A percentile compares a stretch with the other conserved stretches of the same genome.
These are phyloP conservation scores for Tetheella fluctuosa DNA, from an alignment of 2,888 invertebrate genomes.

Conservation along the genomic window DNA sequence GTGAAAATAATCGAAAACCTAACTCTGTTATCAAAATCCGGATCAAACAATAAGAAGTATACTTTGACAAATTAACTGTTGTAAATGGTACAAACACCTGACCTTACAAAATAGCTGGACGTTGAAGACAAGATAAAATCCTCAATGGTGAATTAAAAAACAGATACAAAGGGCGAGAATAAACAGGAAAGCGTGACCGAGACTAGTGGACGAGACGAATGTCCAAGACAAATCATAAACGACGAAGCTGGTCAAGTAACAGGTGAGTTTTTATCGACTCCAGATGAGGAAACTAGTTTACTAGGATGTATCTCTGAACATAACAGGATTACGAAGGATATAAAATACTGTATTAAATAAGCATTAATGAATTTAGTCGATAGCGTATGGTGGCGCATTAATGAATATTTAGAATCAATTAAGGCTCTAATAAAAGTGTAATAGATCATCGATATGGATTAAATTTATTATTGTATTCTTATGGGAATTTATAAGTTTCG, in stretches of 20 bases:
- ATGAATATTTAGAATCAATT: neutral
- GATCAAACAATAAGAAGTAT: too few species aligned
- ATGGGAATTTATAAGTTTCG: neutral
- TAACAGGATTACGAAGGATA: slow-evolving; percentile 1
- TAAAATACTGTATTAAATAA: neutral
- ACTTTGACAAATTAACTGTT: neutral
- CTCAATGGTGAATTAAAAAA: neutral
- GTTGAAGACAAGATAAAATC: slow-evolving; percentile 1
- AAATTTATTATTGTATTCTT: neutral
- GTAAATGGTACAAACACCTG: neutral
- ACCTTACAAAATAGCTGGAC: neutral
- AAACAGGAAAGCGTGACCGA: slow-evolving; percentile 44
- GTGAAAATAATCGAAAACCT: neutral
- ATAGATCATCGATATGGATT: neutral
- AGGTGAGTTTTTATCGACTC: slow-evolving; percentile 23
- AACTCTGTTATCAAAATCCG: neutral
- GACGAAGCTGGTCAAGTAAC: neutral
- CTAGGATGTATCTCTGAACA: neutral
- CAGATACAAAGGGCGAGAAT: slow-evolving; percentile 33
- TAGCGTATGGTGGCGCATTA: neutral
- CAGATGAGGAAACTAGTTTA: neutral
- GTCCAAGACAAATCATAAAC: slow-evolving; percentile 11
- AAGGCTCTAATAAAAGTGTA: neutral
- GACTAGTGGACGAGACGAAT: slow-evolving; percentile 37
- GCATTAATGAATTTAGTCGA: neutral